phyloP scores from a whole-genome alignment of 2,797 vertebrate species.

The Dallia pectoralis region DNA sequence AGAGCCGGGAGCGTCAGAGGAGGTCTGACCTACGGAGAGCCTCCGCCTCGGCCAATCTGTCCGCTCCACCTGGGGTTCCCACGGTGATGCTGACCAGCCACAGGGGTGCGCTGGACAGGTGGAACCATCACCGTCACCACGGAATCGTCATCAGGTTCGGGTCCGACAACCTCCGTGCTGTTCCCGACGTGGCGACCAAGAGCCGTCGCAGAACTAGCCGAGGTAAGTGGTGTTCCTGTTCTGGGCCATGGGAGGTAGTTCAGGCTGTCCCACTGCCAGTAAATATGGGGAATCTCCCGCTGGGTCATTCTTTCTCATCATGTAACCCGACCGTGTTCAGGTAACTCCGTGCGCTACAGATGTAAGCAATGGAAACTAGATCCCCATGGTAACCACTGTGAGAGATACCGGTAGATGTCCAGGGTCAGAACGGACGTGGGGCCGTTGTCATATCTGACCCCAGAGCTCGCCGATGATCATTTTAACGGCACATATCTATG shows the following conservation, averaged over 20 bases:
- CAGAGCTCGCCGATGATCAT: not conserved
- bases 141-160: too few relatives aligned
- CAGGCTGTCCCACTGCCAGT: constrained; percentile 36
- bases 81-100: constrained; percentile 73
- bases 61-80: constrained; percentile 55
- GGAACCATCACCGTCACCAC: constrained; percentile 28
- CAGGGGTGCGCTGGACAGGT: constrained; percentile 54
- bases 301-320: constrained; percentile 65
- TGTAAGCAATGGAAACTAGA: constrained; percentile 12
- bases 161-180: constrained; percentile 23
- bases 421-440: constrained; percentile 43
- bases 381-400: not conserved
- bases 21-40: constrained; percentile 46
- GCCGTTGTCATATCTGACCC: constrained; percentile 13
- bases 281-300: constrained; percentile 46
- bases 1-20: constrained; percentile 52
- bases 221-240: constrained; percentile 59
- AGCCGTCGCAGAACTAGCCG: constrained; percentile 51
- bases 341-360: constrained; percentile 43
- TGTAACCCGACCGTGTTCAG: constrained; percentile 70
- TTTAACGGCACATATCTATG: not conserved
- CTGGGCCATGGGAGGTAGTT: not conserved
- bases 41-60: constrained; percentile 10
- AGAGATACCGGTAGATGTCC: constrained; percentile 9
- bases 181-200: constrained; percentile 41